phyloP scores from a whole-genome alignment of 2,888 invertebrate genomes.

The Ormyrus rosae region DNA sequence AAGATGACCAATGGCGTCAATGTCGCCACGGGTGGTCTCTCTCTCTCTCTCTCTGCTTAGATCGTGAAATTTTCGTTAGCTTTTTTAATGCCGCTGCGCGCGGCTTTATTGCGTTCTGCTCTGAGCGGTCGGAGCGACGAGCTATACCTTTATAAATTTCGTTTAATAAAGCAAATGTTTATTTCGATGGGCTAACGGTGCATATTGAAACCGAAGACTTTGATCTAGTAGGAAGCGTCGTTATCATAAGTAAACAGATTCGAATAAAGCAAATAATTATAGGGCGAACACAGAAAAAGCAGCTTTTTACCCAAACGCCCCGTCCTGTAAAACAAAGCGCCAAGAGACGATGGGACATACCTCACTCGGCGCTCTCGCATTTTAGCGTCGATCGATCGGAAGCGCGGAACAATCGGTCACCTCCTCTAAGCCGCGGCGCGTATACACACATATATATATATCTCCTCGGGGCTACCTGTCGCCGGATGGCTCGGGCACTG shows the following conservation, averaged over 20 bases:
- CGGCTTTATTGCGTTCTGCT: not conserved
- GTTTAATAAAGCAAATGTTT: too few species aligned
- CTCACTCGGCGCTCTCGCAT: not conserved
- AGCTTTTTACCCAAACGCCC: not conserved
- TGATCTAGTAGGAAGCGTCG: too few species aligned
- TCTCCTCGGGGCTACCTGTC: slow-evolving; percentile 60
- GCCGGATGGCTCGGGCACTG: slow-evolving; percentile 51
- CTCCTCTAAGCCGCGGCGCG: not conserved
- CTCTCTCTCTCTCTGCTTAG: not conserved
- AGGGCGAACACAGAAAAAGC: too few species aligned
- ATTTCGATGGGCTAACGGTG: too few species aligned
- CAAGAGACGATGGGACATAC: not conserved
- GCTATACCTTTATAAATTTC: too few species aligned
- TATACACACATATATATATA: not conserved
- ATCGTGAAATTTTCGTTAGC: not conserved
- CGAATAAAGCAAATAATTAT: too few species aligned
- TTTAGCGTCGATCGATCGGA: slow-evolving; percentile 31
- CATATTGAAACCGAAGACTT: too few species aligned
- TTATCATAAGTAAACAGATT: too few species aligned
- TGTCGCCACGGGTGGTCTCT: slow-evolving; percentile 23
- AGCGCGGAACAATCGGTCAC: slow-evolving; percentile 42
- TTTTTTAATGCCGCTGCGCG: not conserved
- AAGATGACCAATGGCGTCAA: not conserved
- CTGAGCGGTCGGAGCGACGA: too few species aligned
- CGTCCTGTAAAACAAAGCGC: too few species aligned